Base-by-base conservation (phyloP, 2,113 vertebrate genomes). In the Caranx ignobilis region DNA sequence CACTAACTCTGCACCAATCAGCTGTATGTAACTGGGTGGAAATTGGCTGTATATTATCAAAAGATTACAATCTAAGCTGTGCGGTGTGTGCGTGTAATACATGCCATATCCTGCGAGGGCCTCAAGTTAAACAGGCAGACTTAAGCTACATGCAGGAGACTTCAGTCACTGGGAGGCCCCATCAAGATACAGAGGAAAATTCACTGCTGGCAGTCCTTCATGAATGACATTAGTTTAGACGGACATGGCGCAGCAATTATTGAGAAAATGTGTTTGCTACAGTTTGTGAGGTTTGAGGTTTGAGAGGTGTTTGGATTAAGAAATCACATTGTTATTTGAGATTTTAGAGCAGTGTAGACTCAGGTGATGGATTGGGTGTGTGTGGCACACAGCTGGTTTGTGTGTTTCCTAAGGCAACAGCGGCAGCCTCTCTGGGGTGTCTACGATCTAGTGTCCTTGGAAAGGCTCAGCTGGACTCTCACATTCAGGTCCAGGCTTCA, bases 321-420 rank as follows among this genome's bases (percentile, higher is more conserved):
- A 61, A 57, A 67, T 84, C 41, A 68, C 2, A 34, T 83, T 63
- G 89, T 71, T 5, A 31, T 31, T 57, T 26, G n/a, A 50, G 6
- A 65, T 26, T 26, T 52, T 50, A 67, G 32, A 11, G 37, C 8
- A 10, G 47, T 43, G 35, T 39, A 50, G 64, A 59, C 18, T 4
- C 19, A 47, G 73, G 66, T 69, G 74, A 88, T 72, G 83, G 73
- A 83, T 59, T 67, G 76, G 61, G 73, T 81, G 77, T 85, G 75
- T 84, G 87, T 93, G 87, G 84, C 81, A 83, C 90, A 93, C 96
- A 96, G 95, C 95, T 96, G 95, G 91, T 91, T 88, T 66, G 79
- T 84, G 79, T 71, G 79, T 77, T 79, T 70, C 80, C 67, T 56
- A 72, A 83, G 68, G 62, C 60, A 45, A 65, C 71, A 69, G 60